phyloP scores from a whole-genome alignment of 2,113 vertebrate species.

The Opisthocomus hoazin region DNA sequence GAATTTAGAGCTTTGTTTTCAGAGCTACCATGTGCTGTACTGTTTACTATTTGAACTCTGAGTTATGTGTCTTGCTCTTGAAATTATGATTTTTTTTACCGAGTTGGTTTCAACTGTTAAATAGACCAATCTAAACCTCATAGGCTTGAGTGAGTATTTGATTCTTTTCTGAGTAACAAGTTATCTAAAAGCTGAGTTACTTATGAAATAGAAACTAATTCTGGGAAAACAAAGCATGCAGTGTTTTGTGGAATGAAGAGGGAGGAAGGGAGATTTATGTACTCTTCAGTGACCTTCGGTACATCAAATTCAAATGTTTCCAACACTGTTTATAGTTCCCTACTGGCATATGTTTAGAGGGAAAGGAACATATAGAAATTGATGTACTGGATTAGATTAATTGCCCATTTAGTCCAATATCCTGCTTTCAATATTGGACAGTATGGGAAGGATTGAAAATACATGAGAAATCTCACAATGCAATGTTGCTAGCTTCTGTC shows the following conservation, averaged over 20 bases:
- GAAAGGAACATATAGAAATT: not conserved
- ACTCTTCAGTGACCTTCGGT: not conserved
- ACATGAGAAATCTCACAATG: not conserved
- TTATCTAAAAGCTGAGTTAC: not conserved
- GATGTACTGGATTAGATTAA: not conserved
- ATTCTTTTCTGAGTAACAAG: not conserved
- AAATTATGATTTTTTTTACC: not conserved
- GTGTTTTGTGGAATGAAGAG: not conserved
- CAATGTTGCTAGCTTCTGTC: not conserved
- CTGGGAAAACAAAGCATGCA: not conserved
- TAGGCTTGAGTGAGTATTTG: not conserved
- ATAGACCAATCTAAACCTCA: not conserved
- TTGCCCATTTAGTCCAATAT: not conserved
- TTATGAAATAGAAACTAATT: conserved; percentile 11
- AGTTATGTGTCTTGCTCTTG: not conserved
- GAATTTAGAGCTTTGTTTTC: conserved; percentile 40
- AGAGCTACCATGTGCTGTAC: not conserved
- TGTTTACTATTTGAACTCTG: not conserved
- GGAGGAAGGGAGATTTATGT: not conserved
- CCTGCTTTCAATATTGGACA: not conserved
- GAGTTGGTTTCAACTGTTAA: not conserved
- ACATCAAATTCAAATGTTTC: not conserved
- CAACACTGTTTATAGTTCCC: not conserved
- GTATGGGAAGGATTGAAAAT: conserved; percentile 18
- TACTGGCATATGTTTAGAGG: not conserved